Percentiles rank a stretch among this genome's conserved stretches.
phyloP scores from a whole-genome alignment of 64 coral and sea anemone species.

The Anthopleura sola region DNA sequence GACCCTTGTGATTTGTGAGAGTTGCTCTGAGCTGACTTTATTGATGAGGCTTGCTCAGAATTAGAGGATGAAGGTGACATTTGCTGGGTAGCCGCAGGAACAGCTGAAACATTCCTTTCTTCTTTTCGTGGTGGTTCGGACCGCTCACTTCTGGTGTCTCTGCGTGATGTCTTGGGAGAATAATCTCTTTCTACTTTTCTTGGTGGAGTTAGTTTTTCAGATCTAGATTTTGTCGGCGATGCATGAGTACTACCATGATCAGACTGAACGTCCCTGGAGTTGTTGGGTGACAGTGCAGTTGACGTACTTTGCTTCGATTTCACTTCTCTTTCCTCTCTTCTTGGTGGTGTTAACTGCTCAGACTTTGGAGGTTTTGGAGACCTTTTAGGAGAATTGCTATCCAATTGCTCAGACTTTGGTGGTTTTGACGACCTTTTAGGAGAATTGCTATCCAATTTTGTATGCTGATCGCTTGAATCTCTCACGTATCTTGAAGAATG shows the following conservation, averaged over 20 bases:
- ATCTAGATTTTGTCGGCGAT: not conserved
- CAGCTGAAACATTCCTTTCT: not conserved
- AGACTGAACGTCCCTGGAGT: not conserved
- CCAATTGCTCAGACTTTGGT: not conserved
- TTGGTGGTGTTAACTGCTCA: not conserved
- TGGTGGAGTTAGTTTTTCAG: not conserved
- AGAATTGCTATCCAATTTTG: not conserved
- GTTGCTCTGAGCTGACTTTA: no score
- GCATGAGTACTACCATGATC: not conserved
- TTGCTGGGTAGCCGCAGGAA: not conserved
- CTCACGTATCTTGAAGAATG: not conserved
- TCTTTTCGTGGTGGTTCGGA: not conserved
- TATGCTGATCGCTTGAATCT: not conserved
- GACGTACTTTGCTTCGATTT: not conserved
- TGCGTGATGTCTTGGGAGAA: not conserved
- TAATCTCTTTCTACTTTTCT: not conserved
- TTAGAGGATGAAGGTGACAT: not conserved
- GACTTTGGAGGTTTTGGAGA: not conserved
- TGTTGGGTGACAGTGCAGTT: not conserved
- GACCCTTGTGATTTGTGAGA: no score
- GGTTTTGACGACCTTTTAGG: not conserved
- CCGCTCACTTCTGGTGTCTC: not conserved
- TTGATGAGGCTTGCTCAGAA: not conserved
- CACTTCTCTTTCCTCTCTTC: not conserved
- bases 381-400: not conserved